A percentile compares a stretch with the other conserved stretches of the same genome.
Conservation (phyloP, 2,113 vertebrate genomes). For the Oxyruncus cristatus region DNA sequence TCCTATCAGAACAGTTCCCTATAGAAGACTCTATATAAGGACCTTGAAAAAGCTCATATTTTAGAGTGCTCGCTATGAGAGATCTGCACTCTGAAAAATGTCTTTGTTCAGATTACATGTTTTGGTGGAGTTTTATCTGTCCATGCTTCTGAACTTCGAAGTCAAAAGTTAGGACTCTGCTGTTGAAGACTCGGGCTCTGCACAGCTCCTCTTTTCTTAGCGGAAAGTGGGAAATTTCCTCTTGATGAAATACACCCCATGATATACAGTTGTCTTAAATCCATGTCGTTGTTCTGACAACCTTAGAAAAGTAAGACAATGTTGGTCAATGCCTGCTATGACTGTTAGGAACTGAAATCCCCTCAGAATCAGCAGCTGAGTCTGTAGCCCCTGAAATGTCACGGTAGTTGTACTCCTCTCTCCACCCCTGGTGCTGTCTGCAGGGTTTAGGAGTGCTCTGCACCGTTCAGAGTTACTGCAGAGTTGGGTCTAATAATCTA, state of each 20-base stretch:
- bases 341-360: neutral
- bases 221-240: neutral
- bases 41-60: neutral
- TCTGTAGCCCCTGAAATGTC: neutral
- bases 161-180: neutral
- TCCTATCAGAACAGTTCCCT: neutral
- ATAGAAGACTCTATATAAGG: neutral
- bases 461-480: no score
- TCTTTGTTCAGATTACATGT: neutral
- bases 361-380: neutral
- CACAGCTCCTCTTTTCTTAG: neutral
- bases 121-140: neutral
- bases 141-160: neutral
- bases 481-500: neutral
- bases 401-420: rapidly evolving
- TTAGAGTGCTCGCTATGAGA: neutral
- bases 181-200: rapidly evolving
- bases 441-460: neutral
- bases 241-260: neutral
- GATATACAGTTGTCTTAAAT: neutral
- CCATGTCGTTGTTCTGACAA: neutral
- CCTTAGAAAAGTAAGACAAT: neutral
- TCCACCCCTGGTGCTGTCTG: neutral
- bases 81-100: neutral
- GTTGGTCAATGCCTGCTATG: neutral